Conservation (phyloP, 2,113 vertebrate genomes). For the Labeo catla region DNA sequence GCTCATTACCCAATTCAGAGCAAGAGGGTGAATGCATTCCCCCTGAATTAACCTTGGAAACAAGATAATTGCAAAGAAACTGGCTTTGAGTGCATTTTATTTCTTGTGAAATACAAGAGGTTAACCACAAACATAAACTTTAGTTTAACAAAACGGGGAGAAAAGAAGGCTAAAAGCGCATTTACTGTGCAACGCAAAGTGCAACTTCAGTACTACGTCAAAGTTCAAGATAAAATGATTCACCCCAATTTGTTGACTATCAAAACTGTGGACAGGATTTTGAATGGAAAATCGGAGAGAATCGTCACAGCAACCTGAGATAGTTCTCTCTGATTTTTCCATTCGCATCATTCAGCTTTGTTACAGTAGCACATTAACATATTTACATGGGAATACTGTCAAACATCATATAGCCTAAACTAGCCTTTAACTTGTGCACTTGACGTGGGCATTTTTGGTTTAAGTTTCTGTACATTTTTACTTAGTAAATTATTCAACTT, state of each 20-base stretch:
- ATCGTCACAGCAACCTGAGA: neutral
- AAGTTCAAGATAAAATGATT: conserved; percentile 61
- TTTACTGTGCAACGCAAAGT: conserved; percentile 63
- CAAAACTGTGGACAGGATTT: neutral
- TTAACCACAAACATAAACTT: conserved; percentile 48
- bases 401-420: neutral
- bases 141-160: conserved; percentile 17
- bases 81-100: conserved; percentile 56
- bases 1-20: conserved; percentile 41
- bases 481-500: neutral
- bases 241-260: conserved; percentile 47
- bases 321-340: neutral
- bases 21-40: conserved; percentile 27
- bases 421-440: neutral
- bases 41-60: conserved; percentile 41
- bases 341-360: neutral
- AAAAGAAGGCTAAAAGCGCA: conserved; percentile 57
- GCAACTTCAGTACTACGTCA: conserved; percentile 48
- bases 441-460: neutral
- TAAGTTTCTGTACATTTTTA: neutral
- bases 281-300: conserved; percentile 4
- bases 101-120: conserved; percentile 46
- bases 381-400: neutral
- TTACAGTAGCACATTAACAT: neutral
- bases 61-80: conserved; percentile 52